Percentiles rank a stretch among this genome's conserved stretches.
phyloP scores from a whole-genome alignment of 2,113 vertebrate genomes.

The Bombycilla garrulus region DNA sequence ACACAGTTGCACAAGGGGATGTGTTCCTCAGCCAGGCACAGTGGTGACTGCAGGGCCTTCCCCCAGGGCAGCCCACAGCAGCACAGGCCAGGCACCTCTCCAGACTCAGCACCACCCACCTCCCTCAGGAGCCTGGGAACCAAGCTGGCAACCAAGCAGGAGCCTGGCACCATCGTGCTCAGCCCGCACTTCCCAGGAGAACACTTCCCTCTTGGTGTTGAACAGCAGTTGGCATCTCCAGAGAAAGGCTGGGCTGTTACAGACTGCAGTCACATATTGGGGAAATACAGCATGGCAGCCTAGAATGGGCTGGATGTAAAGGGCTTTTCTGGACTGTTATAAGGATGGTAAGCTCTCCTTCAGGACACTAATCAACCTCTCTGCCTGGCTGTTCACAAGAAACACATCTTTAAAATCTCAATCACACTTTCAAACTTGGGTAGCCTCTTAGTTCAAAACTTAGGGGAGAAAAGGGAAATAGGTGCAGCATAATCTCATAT shows the following conservation, averaged over 20 bases:
- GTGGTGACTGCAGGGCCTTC: not conserved
- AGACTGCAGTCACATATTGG: accelerated
- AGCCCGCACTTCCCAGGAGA: not conserved
- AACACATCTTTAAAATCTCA: not conserved
- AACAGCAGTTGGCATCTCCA: not conserved
- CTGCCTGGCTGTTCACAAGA: not conserved
- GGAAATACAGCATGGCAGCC: not conserved
- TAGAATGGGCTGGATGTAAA: not conserved
- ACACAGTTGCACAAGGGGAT: not conserved
- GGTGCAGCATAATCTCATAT: not conserved
- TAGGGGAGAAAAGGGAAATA: not conserved
- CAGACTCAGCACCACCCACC: not conserved
- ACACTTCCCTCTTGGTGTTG: not conserved
- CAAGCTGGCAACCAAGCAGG: not conserved
- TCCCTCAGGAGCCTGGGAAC: not conserved
- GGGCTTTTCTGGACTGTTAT: not conserved
- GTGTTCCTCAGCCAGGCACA: not conserved
- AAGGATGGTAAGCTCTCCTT: not conserved
- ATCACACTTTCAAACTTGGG: not conserved
- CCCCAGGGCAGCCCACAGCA: accelerated
- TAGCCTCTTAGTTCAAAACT: not conserved
- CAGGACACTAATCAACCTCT: not conserved
- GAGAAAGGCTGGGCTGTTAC: not conserved
- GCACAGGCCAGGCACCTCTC: not conserved
- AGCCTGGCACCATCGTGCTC: not conserved